Conservation (phyloP, 2,113 vertebrate species). For the Hiodon alosoides region DNA sequence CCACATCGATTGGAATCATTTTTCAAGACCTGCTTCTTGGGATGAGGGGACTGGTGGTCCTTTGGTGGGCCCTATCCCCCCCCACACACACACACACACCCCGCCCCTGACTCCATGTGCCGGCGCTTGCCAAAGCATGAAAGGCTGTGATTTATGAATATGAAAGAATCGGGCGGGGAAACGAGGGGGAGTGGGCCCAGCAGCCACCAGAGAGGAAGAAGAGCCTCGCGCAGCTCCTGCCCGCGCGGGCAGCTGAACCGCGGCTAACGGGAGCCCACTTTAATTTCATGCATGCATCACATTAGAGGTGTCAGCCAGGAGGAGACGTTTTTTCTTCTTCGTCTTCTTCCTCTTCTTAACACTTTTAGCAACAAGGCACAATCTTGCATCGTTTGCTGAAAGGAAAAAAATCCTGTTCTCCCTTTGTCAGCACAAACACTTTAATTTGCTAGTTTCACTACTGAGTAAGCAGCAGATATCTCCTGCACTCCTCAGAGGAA, state of each 20-base stretch:
- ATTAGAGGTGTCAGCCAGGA: slow-evolving; percentile 76
- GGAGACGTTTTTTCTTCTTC: slow-evolving; percentile 52
- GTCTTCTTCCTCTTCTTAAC: slow-evolving; percentile 54
- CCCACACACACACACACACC: no score
- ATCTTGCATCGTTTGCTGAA: slow-evolving; percentile 87
- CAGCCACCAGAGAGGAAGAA: slow-evolving; percentile 60
- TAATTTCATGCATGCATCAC: slow-evolving; percentile 86
- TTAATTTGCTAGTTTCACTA: slow-evolving; percentile 92
- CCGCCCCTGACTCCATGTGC: slow-evolving; percentile 42
- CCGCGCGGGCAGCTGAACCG: slow-evolving; percentile 31
- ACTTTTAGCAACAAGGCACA: slow-evolving; percentile 79
- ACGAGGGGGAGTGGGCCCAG: background rate
- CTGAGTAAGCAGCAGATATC: slow-evolving; percentile 86
- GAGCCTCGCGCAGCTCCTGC: slow-evolving; percentile 38
- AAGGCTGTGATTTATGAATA: slow-evolving; percentile 68
- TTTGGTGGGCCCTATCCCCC: slow-evolving; percentile 40
- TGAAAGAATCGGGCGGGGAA: slow-evolving; percentile 55
- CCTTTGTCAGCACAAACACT: slow-evolving; percentile 97
- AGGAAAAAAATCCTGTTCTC: slow-evolving; percentile 75
- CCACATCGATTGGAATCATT: slow-evolving; percentile 58
- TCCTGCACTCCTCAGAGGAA: slow-evolving; percentile 68
- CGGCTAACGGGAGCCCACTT: slow-evolving; percentile 48
- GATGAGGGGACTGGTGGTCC: slow-evolving; percentile 48
- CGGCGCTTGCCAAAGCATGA: slow-evolving; percentile 45
- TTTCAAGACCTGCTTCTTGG: slow-evolving; percentile 55